Base-by-base conservation (phyloP, 2,113 vertebrate genomes). In the Triplophysa tibetana region DNA sequence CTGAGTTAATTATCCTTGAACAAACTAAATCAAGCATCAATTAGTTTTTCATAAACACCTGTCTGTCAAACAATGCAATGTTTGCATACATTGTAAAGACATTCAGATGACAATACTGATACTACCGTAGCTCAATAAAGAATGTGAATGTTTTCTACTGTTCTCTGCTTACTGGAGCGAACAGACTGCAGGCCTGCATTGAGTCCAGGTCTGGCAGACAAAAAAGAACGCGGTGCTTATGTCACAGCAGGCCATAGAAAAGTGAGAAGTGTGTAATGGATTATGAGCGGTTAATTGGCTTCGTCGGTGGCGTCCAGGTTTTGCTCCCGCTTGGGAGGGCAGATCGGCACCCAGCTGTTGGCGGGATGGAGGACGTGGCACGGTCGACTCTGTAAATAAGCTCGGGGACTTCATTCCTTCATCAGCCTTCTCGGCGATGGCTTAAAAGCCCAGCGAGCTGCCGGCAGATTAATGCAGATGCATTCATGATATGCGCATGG, bases 391-490 rank as follows among this genome's bases (percentile, higher is more conserved):
- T 6, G 85, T 86, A 87, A 88, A 89, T 77, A 87, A 82, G 64
- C 84, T 79, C 72, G 75, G 45, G 48, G 75, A 86, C 75, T 84
- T 38, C 33, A 5, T 38, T 38, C 33, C 33, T 38, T 24, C 11
- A 50, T 84, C 79, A 85, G 82, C 84, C 78, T 73, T 85, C 85
- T 75, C 23, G 2, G 64, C n/a, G 29, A 61, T 23, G 62, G 1
- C 63, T 50, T 43, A 52, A 21, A 70, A 13, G 23, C 60, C 45
- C 29, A 10, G 17, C n/a, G n/a, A 65, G 66, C 65, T 41, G 38
- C n/a, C 54, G 4, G 68, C 17, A 74, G 70, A 90, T 90, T 83
- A 88, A 89, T 85, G 84, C 86, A 89, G 88, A 91, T 83, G 70
- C 86, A 89, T 89, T 89, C 88, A 88, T 88, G 86, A 89, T 86